These are phyloP conservation scores for Ramphastos sulfuratus DNA, from an alignment of 2,113 vertebrate species.

Conservation along the genomic window DNA sequence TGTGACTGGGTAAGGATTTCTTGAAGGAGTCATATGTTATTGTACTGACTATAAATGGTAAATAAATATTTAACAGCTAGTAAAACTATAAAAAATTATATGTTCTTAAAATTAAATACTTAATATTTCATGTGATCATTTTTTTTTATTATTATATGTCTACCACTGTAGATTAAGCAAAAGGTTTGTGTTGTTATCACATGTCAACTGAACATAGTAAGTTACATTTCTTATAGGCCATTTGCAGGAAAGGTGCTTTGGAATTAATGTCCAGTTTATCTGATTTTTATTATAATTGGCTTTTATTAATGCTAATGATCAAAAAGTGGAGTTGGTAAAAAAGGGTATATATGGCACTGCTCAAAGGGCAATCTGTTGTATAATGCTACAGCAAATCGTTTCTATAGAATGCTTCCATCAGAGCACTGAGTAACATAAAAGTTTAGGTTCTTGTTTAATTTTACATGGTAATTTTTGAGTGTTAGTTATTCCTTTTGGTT, in stretches of 20 bases:
- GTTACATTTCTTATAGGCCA: background rate
- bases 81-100: background rate
- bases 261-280: background rate
- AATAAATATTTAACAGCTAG: background rate
- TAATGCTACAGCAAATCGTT: background rate
- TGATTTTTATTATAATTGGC: background rate
- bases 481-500: background rate
- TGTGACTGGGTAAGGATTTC: background rate
- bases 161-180: background rate
- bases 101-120: background rate
- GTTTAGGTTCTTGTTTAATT: slow-evolving; percentile 12
- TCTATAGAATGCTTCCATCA: background rate
- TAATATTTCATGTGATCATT: background rate
- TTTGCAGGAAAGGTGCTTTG: background rate
- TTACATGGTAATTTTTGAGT: slow-evolving; percentile 22
- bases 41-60: background rate
- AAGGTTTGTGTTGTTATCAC: background rate
- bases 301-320: slow-evolving; percentile 15
- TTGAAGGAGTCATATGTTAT: background rate
- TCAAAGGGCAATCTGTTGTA: background rate
- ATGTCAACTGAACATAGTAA: background rate
- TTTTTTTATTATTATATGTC: background rate
- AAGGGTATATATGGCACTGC: background rate
- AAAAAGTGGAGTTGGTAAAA: background rate
- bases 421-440: background rate